Base-by-base conservation (phyloP, 2,113 vertebrate genomes). In the Boulengerochromis microlepis region DNA sequence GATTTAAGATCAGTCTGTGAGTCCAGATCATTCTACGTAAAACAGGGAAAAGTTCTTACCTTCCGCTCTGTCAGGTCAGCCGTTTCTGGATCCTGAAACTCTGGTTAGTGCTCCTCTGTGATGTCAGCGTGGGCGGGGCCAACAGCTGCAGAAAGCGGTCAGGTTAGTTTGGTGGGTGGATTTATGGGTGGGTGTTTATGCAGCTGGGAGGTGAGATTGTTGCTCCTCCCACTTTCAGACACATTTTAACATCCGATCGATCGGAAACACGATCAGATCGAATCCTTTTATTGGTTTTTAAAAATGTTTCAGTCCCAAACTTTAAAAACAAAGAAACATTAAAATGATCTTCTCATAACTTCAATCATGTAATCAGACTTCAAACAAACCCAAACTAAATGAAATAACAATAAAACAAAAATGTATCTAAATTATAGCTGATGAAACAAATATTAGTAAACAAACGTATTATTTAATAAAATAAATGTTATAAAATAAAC, bases 31-130 rank as follows among this genome's bases (percentile, higher is more conserved):
- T 42, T 38, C n/a, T 40, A 40, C 57, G 29, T 2, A 33, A 66
- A 40, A 22, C 64, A 8, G 33, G 33, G 35, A 69, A 22, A 69
- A 69, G 5, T 18, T 66, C 91, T 87, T 85, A 91, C 92, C 93
- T 86, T 53, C 22, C 40, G 18, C 71, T n/a, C 12, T 1, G 12
- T 1, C 45, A 8, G 15, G 8, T 59, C 38, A 26, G 22, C 1
- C 5, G 54, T 24, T 50, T 91, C 78, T 84, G 80, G 10, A 91
- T 74, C 88, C 80, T 61, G 93, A 90, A 90, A 69, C 56, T 86
- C 91, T 10, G 88, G 93, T 90, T 92, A 4, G 10, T 87, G 80
- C 8, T 4, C 9, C 33, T 4, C n/a, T 9, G 18, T 87, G 84
- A 71, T 3, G 80, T 83, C 80, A 71, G 1, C 1, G 83, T 15